A percentile compares a stretch with the other conserved stretches of the same genome.
Conservation (phyloP, 2,113 vertebrate genomes). For the Orientallactaga bullata region DNA sequence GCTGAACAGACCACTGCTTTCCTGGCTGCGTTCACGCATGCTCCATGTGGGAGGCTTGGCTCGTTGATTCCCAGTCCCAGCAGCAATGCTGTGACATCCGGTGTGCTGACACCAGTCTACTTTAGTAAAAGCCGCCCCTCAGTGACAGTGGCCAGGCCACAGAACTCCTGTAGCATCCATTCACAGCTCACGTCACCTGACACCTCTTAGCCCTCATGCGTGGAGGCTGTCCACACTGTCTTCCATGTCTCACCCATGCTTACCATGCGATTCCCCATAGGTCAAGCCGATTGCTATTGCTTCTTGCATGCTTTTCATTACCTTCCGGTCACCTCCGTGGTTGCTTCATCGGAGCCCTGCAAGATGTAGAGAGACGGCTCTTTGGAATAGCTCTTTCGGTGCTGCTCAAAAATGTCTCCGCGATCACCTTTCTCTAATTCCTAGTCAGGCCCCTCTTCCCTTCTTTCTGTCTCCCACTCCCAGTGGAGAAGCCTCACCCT, state of each 20-base stretch:
- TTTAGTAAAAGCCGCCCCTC: too few relatives aligned
- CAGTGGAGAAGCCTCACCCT: too few relatives aligned
- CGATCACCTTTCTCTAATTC: not conserved
- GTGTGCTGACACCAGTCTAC: not conserved
- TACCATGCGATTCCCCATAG: too few relatives aligned
- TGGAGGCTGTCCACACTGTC: too few relatives aligned
- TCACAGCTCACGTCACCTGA: too few relatives aligned
- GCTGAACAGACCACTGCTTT: not conserved
- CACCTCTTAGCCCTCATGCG: too few relatives aligned
- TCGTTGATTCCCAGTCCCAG: not conserved
- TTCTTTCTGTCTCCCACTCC: too few relatives aligned
- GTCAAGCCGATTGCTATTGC: too few relatives aligned
- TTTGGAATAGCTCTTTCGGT: rapidly evolving
- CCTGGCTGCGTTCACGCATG: not conserved
- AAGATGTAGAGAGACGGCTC: not conserved
- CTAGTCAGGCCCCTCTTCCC: not conserved
- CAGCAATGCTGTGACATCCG: not conserved
- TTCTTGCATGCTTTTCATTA: not conserved
- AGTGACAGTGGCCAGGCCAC: too few relatives aligned
- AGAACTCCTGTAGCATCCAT: too few relatives aligned
- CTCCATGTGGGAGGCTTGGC: not conserved
- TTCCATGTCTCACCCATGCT: too few relatives aligned
- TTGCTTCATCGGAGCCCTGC: too few relatives aligned
- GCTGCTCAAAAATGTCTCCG: not conserved
- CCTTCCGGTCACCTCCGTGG: not conserved